These are phyloP conservation scores for Leucophora obtusa DNA, from an alignment of 2,888 invertebrate species.

Conservation along the genomic window DNA sequence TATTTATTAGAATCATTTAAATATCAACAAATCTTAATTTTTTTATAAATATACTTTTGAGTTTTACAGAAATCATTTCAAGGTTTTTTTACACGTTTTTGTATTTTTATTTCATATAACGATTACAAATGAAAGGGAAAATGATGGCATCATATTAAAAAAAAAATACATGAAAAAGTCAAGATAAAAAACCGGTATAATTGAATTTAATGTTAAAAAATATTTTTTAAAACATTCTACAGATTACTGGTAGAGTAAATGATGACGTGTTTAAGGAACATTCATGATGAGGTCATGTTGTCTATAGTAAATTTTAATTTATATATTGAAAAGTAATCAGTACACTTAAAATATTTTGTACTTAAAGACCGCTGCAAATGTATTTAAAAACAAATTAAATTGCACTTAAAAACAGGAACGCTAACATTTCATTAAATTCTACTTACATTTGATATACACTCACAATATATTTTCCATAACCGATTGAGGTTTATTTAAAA, in stretches of 20 bases:
- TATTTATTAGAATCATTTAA: conserved; percentile 11
- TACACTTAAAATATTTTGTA: no score
- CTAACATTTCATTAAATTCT: no score
- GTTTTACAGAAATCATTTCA: no score
- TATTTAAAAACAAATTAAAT: no score
- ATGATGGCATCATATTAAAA: conserved; percentile 42
- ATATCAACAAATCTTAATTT: neutral
- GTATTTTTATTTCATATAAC: conserved; percentile 15
- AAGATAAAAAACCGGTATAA: conserved; percentile 44
- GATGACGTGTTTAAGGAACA: conserved; percentile 33
- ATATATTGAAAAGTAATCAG: no score
- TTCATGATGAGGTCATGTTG: conserved; percentile 35
- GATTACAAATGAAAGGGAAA: conserved; percentile 58
- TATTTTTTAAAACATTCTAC: conserved; percentile 13
- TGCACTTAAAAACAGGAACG: no score
- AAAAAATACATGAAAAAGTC: neutral
- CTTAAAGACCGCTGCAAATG: no score
- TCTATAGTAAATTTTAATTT: neutral
- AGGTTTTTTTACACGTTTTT: conserved; percentile 36
- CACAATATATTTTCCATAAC: no score
- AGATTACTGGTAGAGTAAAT: conserved; percentile 14
- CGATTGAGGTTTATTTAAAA: no score
- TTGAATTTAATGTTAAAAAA: neutral
- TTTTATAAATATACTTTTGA: no score
- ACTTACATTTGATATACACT: no score